Conservation (phyloP, 2,113 vertebrate species). For the Pogona vitticeps region DNA sequence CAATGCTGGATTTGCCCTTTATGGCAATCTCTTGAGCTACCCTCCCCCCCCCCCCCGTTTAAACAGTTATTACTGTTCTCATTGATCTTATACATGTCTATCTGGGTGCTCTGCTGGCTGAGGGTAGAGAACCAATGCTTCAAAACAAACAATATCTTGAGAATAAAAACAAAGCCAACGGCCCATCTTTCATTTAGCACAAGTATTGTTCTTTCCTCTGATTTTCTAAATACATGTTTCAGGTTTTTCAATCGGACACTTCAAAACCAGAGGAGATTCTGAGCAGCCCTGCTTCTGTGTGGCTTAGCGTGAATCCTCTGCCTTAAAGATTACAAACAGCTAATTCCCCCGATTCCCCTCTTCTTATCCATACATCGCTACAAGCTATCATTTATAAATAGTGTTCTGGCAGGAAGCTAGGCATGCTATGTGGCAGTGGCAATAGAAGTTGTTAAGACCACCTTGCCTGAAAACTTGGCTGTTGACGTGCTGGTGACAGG, state of each 20-base stretch:
- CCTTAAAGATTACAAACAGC: slow-evolving; percentile 57
- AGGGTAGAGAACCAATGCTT: background rate
- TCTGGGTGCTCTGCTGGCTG: background rate
- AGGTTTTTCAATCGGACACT: slow-evolving; percentile 35
- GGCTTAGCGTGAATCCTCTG: slow-evolving; percentile 69
- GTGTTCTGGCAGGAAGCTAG: slow-evolving; percentile 61
- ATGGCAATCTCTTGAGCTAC: background rate
- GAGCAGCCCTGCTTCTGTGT: slow-evolving; percentile 59
- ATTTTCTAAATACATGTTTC: slow-evolving; percentile 11
- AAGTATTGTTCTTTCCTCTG: slow-evolving; percentile 21
- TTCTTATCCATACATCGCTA: slow-evolving; percentile 66
- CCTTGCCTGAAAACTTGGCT: slow-evolving; percentile 80
- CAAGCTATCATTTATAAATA: slow-evolving; percentile 72
- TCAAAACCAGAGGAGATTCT: slow-evolving; percentile 47
- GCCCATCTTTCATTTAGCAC: slow-evolving; percentile 11
- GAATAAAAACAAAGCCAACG: slow-evolving; percentile 6
- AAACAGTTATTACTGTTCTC: background rate
- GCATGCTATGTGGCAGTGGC: slow-evolving; percentile 64
- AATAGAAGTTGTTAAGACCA: slow-evolving; percentile 69
- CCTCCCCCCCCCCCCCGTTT: too few relatives aligned
- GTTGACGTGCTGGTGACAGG: slow-evolving; percentile 78
- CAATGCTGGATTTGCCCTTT: background rate
- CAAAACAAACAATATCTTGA: background rate
- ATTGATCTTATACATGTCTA: background rate
- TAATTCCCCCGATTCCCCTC: slow-evolving; percentile 66